Conservation (phyloP, 2,888 invertebrate species). For the Xanthostigma xanthostigma region DNA sequence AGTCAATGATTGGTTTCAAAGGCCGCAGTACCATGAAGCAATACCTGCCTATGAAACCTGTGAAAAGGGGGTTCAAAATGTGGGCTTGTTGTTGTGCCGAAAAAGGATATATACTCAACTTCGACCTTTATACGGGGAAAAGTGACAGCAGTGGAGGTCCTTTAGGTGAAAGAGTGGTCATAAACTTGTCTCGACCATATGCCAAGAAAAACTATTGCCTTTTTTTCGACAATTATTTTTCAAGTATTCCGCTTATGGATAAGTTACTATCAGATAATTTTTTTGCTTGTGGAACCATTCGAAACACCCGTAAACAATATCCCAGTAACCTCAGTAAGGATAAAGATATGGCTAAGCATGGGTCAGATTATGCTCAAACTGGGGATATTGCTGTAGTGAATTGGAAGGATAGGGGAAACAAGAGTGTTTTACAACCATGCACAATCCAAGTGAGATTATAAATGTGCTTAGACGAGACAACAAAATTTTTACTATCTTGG, state of each 20-base stretch:
- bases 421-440: slow-evolving; percentile 14
- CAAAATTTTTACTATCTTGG: too few species aligned
- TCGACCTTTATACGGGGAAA: slow-evolving; percentile 8
- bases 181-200: slow-evolving; percentile 4
- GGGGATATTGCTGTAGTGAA: slow-evolving; percentile 15
- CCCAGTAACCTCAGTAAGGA: neutral
- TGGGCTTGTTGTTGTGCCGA: slow-evolving; percentile 6
- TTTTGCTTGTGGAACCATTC: slow-evolving; percentile 11
- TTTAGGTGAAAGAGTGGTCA: slow-evolving; percentile 7
- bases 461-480: slow-evolving; percentile 15
- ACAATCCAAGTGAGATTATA: slow-evolving; percentile 11
- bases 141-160: neutral
- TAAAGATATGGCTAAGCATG: neutral
- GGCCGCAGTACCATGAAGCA: slow-evolving; percentile 9
- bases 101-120: slow-evolving; percentile 5
- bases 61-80: slow-evolving; percentile 8
- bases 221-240: slow-evolving; percentile 9
- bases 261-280: slow-evolving; percentile 5
- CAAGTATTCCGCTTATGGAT: slow-evolving; percentile 7
- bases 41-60: slow-evolving; percentile 8
- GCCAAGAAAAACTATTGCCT: slow-evolving; percentile 6
- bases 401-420: slow-evolving; percentile 19
- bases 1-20: slow-evolving; percentile 10
- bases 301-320: neutral
- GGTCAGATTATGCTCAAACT: slow-evolving; percentile 14